Conservation (phyloP, 2,797 vertebrate genomes). For the Dromococcyx pavoninus region DNA sequence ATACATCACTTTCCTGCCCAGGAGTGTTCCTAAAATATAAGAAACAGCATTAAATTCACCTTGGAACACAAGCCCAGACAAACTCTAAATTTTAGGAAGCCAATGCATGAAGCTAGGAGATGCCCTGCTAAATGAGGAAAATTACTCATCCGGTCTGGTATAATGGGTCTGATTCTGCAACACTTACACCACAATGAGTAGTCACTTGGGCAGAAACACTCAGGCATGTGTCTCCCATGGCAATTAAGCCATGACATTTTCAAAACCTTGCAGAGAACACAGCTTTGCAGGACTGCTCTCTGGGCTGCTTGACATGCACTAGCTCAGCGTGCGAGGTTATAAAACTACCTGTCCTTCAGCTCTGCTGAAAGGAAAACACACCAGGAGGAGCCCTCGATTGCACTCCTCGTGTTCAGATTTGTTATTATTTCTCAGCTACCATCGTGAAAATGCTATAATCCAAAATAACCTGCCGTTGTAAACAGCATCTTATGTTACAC, state of each 20-base stretch:
- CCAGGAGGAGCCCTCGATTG: conserved; percentile 13
- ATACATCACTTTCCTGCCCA: background rate
- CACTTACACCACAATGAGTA: fast-evolving
- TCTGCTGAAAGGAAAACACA: background rate
- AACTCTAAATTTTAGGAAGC: background rate
- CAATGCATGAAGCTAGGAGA: fast-evolving
- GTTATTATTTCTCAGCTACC: conserved; percentile 25
- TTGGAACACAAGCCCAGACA: background rate
- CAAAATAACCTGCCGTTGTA: background rate
- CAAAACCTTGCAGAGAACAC: background rate
- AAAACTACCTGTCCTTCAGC: conserved; percentile 13
- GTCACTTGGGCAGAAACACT: background rate
- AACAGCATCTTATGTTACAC: background rate
- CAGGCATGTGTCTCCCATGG: background rate
- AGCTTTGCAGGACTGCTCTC: background rate
- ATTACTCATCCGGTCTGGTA: background rate
- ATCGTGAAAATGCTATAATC: conserved; percentile 3
- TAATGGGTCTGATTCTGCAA: background rate
- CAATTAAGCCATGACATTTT: conserved; percentile 8
- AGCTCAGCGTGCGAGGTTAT: background rate
- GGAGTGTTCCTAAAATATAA: background rate
- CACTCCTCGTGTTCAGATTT: background rate
- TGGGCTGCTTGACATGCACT: background rate
- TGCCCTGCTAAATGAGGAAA: background rate
- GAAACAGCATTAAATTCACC: background rate